Evolutionary conservation across 1,140 invertebrate species (phyloP).

Genomic region (Stenopsyche tienmushanensis): DNA sequence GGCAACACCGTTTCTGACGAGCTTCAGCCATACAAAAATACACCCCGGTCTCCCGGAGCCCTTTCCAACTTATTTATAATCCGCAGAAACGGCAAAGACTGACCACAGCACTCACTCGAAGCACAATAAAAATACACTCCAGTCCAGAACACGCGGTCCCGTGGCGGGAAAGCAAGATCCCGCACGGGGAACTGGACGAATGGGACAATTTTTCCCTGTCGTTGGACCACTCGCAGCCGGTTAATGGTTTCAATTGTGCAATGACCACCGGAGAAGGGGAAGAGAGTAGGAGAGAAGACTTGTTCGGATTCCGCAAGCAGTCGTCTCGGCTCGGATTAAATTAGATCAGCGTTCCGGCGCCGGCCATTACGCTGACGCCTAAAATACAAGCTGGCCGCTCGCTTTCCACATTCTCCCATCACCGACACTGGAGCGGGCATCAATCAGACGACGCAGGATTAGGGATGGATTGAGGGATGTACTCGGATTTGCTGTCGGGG

Average conservation of each 20-base stretch:
- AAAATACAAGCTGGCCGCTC: background rate
- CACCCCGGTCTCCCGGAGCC: slow-evolving; percentile 16
- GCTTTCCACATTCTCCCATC: background rate
- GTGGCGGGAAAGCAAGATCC: too few relatives aligned
- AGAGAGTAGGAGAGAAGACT: background rate
- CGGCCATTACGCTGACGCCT: slow-evolving; percentile 3
- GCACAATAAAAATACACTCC: background rate
- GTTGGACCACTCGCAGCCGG: background rate
- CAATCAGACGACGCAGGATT: too few relatives aligned
- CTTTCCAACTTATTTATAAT: slow-evolving; percentile 19
- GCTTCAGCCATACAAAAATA: slow-evolving; percentile 20
- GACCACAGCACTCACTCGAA: background rate
- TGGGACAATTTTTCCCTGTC: background rate
- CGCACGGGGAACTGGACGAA: background rate
- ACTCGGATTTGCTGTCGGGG: too few relatives aligned
- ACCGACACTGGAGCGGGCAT: too few relatives aligned
- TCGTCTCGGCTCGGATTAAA: slow-evolving; percentile 2
- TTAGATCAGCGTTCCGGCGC: slow-evolving; percentile 5
- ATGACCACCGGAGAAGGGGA: background rate
- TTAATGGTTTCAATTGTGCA: background rate
- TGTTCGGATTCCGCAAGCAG: background rate
- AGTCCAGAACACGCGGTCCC: background rate
- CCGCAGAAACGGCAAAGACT: background rate
- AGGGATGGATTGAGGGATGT: too few relatives aligned
- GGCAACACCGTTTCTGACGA: background rate